A percentile compares a stretch with the other conserved stretches of the same genome.
These are phyloP conservation scores for Limonius californicus DNA, from an alignment of 1,140 invertebrate genomes.

Conservation along the genomic window DNA sequence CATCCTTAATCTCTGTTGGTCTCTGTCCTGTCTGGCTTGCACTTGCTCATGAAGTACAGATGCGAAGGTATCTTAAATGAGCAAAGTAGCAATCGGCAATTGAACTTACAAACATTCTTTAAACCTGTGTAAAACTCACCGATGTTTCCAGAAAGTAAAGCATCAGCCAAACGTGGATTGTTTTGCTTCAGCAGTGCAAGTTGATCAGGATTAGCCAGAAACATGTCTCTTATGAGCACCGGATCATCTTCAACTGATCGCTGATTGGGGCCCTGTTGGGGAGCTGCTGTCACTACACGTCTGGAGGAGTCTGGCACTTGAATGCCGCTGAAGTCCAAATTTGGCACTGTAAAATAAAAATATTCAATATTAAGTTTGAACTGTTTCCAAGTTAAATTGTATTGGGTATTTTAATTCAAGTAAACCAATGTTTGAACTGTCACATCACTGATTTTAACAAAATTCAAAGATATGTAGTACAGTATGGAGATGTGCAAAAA, in stretches of 20 bases:
- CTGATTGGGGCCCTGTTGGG: conserved; percentile 47
- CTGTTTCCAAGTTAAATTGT: too few species aligned
- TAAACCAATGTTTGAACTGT: too few species aligned
- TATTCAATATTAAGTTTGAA: too few species aligned
- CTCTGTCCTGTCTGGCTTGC: conserved; percentile 68
- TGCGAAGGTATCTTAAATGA: conserved; percentile 70
- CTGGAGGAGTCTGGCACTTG: conserved; percentile 63
- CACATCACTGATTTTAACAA: too few species aligned
- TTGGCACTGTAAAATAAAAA: conserved; percentile 48
- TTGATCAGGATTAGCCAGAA: conserved; percentile 89
- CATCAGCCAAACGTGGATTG: conserved; percentile 89
- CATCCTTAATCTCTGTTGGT: conserved; percentile 80
- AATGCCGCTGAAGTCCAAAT: conserved; percentile 82
- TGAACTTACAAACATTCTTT: background rate
- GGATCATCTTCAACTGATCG: conserved; percentile 75
- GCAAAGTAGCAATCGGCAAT: background rate
- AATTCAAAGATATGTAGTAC: too few species aligned
- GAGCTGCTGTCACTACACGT: conserved; percentile 15
- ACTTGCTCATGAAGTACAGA: conserved; percentile 79
- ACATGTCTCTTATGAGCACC: conserved; percentile 81
- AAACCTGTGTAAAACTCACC: conserved; percentile 49
- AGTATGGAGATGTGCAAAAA: too few species aligned
- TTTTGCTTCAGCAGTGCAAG: conserved; percentile 88
- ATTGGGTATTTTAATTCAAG: too few species aligned
- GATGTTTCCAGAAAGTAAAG: conserved; percentile 76